Percentiles rank a stretch among this genome's conserved stretches.
Evolutionary conservation across 2,797 vertebrate genomes (phyloP).

Genomic region (Choloepus didactylus): DNA sequence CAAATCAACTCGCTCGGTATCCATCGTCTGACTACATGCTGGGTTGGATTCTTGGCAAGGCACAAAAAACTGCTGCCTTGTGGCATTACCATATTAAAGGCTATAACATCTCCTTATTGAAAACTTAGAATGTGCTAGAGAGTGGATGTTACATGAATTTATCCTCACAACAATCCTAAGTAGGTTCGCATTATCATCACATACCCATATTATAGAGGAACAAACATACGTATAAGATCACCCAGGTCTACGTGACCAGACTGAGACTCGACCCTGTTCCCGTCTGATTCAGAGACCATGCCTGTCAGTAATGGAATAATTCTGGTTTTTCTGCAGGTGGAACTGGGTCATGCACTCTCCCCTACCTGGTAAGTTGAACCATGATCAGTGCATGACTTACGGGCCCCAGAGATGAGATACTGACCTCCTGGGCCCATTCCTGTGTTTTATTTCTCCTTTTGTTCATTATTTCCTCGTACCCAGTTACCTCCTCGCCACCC

Average conservation of each 20-base stretch:
- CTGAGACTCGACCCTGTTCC: background rate
- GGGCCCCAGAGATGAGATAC: background rate
- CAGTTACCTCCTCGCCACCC: too few relatives aligned
- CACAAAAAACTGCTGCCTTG: background rate
- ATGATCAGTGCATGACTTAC: background rate
- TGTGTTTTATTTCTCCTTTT: slow-evolving; percentile 9
- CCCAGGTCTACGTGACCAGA: background rate
- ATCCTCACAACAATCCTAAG: background rate
- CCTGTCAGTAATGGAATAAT: background rate
- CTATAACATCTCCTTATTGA: background rate
- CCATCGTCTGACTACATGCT: background rate
- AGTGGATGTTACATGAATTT: background rate
- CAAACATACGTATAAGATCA: background rate
- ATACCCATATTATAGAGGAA: background rate
- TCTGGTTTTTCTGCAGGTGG: background rate
- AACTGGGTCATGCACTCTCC: background rate
- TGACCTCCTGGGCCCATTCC: background rate
- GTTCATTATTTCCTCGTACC: background rate
- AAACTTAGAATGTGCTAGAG: background rate
- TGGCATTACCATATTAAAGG: background rate
- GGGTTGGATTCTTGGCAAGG: background rate
- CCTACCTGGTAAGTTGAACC: background rate
- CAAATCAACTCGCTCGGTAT: background rate
- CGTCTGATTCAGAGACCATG: background rate
- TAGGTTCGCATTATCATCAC: background rate